A percentile compares a stretch with the other conserved stretches of the same genome.
These are phyloP conservation scores for Maniola hyperantus DNA, from an alignment of 2,888 invertebrate genomes.

Conservation along the genomic window DNA sequence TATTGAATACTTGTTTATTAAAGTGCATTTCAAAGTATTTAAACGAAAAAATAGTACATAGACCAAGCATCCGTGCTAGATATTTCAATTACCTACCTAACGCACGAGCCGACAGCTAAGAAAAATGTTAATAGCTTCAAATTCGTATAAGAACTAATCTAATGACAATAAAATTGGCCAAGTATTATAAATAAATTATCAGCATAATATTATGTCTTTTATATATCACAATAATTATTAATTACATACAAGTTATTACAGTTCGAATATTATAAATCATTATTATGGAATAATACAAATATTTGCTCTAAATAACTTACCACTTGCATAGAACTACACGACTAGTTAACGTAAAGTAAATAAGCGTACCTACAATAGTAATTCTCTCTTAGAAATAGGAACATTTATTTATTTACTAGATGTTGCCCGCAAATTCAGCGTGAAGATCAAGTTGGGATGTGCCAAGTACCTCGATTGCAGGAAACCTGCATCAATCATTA, in stretches of 20 bases:
- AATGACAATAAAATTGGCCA: not conserved
- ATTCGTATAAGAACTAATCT: conserved; percentile 1
- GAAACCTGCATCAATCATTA: too few species aligned
- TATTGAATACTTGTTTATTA: too few species aligned
- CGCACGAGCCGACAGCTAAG: conserved; percentile 3
- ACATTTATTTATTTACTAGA: too few species aligned
- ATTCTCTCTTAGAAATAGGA: too few species aligned
- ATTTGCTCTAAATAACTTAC: conserved; percentile 27
- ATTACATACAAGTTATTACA: not conserved
- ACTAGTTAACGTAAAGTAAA: too few species aligned
- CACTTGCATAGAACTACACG: too few species aligned
- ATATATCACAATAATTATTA: not conserved
- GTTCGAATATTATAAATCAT: conserved; percentile 17
- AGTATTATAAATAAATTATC: not conserved
- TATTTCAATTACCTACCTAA: not conserved
- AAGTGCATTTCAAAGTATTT: too few species aligned
- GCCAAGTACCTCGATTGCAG: too few species aligned
- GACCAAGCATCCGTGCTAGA: not conserved
- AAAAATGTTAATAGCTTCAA: conserved; percentile 1
- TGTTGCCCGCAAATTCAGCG: too few species aligned
- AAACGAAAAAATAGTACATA: not conserved
- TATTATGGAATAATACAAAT: conserved; percentile 11
- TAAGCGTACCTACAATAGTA: too few species aligned
- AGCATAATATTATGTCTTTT: not conserved
- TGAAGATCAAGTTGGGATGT: too few species aligned